These are phyloP conservation scores for Rhamphomyia laevipes DNA, from an alignment of 2,888 invertebrate genomes.

Conservation along the genomic window DNA sequence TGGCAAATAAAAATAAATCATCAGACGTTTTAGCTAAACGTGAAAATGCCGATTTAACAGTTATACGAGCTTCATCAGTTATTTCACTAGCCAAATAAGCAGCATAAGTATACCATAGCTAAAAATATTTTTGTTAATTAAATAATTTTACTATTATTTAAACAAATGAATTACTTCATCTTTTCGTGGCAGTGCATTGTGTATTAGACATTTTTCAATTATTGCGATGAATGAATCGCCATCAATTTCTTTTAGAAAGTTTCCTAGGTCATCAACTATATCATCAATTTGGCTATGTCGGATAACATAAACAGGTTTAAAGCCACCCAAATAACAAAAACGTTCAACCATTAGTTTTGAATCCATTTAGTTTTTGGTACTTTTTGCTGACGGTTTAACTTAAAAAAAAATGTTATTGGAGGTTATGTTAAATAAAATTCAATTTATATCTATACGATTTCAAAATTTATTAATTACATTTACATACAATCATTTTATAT, in stretches of 20 bases:
- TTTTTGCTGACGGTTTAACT: too few species aligned
- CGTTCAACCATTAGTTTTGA: slow-evolving; percentile 18
- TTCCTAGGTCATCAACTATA: slow-evolving; percentile 13
- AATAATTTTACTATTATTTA: slow-evolving; percentile 1
- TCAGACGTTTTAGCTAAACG: slow-evolving; percentile 19
- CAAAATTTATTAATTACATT: too few species aligned
- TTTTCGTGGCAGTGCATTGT: slow-evolving; percentile 20
- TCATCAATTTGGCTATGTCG: slow-evolving; percentile 13
- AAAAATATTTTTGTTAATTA: slow-evolving; percentile 1
- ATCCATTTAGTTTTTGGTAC: too few species aligned
- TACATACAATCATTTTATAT: too few species aligned
- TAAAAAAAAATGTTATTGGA: too few species aligned
- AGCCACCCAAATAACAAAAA: slow-evolving; percentile 25
- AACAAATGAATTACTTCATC: slow-evolving; percentile 25
- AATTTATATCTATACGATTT: too few species aligned
- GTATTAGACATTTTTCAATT: slow-evolving; percentile 15
- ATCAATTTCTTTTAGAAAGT: slow-evolving; percentile 16
- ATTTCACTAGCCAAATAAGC: slow-evolving; percentile 20
- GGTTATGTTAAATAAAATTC: too few species aligned
- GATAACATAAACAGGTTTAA: slow-evolving; percentile 23
- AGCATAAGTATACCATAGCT: slow-evolving; percentile 17
- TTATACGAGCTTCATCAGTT: too few species aligned
- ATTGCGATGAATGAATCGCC: slow-evolving; percentile 18
- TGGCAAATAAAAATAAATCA: slow-evolving; percentile 27
- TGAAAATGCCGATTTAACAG: slow-evolving; percentile 14